Conservation (phyloP, 2,113 vertebrate species). For the Saccopteryx bilineata region DNA sequence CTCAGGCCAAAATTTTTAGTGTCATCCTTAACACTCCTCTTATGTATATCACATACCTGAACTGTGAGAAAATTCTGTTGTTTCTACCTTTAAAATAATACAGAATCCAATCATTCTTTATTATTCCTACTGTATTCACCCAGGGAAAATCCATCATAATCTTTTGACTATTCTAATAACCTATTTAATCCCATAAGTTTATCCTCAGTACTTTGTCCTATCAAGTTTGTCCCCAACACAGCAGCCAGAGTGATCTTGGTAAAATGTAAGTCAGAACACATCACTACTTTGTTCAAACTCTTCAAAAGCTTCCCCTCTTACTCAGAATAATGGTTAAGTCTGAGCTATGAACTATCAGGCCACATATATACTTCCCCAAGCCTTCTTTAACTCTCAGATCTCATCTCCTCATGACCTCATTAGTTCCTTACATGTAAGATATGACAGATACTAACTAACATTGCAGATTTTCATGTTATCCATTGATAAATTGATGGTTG, state of each 20-base stretch:
- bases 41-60: not conserved
- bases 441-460: not conserved
- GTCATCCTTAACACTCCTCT: not conserved
- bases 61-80: conserved; percentile 29
- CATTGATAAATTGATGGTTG: not conserved
- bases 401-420: not conserved
- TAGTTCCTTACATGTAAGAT: not conserved
- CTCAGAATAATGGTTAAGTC: not conserved
- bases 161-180: not conserved
- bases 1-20: not conserved
- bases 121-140: not conserved
- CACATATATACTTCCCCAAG: not conserved
- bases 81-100: conserved; percentile 41
- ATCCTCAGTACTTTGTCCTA: conserved; percentile 17
- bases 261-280: not conserved
- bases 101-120: not conserved
- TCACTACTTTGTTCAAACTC: not conserved
- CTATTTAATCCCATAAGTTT: not conserved
- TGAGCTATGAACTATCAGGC: not conserved
- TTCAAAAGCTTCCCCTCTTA: not conserved
- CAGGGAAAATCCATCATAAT: not conserved
- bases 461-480: not conserved
- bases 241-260: not conserved
- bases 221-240: not conserved
- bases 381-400: not conserved